A percentile compares a stretch with the other conserved stretches of the same genome.
Evolutionary conservation across 2,888 invertebrate genomes (phyloP).

Genomic region (Tuberolachnus salignus): DNA sequence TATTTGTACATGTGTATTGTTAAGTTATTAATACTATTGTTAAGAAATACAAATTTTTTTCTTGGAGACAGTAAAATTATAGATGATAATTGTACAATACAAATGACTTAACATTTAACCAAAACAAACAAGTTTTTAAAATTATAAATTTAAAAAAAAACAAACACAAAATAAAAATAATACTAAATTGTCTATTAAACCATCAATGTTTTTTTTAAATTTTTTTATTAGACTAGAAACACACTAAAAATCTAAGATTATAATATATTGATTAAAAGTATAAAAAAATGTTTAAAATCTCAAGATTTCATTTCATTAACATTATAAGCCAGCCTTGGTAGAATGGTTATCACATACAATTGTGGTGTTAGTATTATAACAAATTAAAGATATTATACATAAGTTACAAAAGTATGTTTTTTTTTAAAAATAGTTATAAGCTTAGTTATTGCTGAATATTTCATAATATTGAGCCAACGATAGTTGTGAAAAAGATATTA

Average conservation of each 20-base stretch:
- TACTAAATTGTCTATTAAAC: background rate
- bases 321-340: slow-evolving; percentile 40
- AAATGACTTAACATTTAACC: too few species aligned
- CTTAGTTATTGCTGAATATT: background rate
- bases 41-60: too few species aligned
- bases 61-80: too few species aligned
- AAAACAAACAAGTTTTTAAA: background rate
- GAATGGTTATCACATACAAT: slow-evolving; percentile 47
- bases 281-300: slow-evolving; percentile 30
- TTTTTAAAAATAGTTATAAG: slow-evolving; percentile 4
- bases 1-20: too few species aligned
- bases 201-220: background rate
- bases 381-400: background rate
- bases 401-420: background rate
- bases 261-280: slow-evolving; percentile 14
- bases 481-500: background rate
- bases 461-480: slow-evolving; percentile 5
- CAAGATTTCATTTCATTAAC: slow-evolving; percentile 10
- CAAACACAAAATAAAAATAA: slow-evolving; percentile 14
- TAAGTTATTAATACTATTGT: too few species aligned
- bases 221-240: slow-evolving; percentile 32
- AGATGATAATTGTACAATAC: too few species aligned
- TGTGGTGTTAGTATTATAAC: slow-evolving; percentile 38
- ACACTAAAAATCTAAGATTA: slow-evolving; percentile 26
- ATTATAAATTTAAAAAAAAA: slow-evolving; percentile 20